Base-by-base conservation (phyloP, 2,888 invertebrate species). In the Callyntrura sp. region DNA sequence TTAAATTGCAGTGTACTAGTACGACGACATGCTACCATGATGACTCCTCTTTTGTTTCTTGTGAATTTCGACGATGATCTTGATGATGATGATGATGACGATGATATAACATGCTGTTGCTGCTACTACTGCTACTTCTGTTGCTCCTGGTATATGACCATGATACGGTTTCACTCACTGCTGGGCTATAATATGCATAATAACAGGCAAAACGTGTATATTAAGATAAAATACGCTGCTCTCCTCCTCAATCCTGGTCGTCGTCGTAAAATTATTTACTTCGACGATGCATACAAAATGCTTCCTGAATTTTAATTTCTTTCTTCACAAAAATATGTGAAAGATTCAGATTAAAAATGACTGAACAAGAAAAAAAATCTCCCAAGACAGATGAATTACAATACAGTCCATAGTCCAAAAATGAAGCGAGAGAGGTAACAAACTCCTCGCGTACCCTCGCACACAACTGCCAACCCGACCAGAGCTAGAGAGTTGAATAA, bases 281-380 rank as follows among this genome's bases (percentile, higher is more conserved):
- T n/a, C n/a, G 85, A 68, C 62, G 43, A 68, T 48, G 60, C 82
- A 25, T 35, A 12, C 35, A 57, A 85, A 62, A 85, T 86, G 86
- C 86, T 86, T 78, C 86, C 86, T 86, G 86, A 79, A 86, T 86
- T 86, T 86, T 86, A 86, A 86, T 86, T 86, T 68, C 35, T 73
- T 43, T 85, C 25, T 20, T 68, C n/a, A 62, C 0, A 78, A 12
- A 48, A 48, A 78, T n/a, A 20, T 5, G 1, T 76, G 12, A 14
- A 14, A 60, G 60, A 45, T 8, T 8, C 45, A 9, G n/a, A n/a
- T n/a, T n/a, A 9, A 55, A 55, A 55, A 55, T 55, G 55, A n/a
- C n/a, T 55, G n/a, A n/a, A n/a, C n/a, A n/a, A n/a, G 55, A 45
- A 45, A 8, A 65, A 65, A 28, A 65, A 65, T 25, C 12, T 65